Conservation (phyloP, 2,888 invertebrate species). For the Papilio elwesi region DNA sequence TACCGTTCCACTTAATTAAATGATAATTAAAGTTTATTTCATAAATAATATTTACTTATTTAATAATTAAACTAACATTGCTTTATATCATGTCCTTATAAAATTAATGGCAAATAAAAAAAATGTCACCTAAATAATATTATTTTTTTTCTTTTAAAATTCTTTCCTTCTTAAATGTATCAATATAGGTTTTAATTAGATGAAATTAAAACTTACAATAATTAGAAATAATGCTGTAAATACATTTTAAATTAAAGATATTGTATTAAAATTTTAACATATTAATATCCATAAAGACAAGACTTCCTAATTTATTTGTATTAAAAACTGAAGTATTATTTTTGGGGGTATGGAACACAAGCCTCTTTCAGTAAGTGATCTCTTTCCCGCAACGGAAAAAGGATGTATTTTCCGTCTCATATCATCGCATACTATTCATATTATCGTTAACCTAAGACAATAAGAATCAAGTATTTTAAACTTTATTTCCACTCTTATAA, state of each 20-base stretch:
- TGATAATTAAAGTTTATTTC: too few species aligned
- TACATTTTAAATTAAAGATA: not conserved
- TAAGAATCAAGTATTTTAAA: conserved; percentile 40
- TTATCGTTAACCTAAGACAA: conserved; percentile 45
- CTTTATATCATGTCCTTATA: too few species aligned
- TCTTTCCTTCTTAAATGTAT: too few species aligned
- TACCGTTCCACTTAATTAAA: too few species aligned
- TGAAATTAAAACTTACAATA: not conserved
- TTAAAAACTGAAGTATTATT: conserved; percentile 28
- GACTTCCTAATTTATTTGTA: not conserved
- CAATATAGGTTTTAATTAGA: too few species aligned
- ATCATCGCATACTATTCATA: conserved; percentile 59
- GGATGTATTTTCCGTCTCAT: conserved; percentile 61
- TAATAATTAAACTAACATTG: too few species aligned
- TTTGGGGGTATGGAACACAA: conserved; percentile 47
- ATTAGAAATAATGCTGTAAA: not conserved
- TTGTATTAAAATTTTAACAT: not conserved
- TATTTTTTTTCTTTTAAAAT: too few species aligned
- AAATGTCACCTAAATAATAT: too few species aligned
- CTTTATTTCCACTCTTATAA: conserved; percentile 45
- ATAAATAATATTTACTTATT: too few species aligned
- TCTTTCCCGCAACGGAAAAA: conserved; percentile 55
- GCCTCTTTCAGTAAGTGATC: conserved; percentile 52
- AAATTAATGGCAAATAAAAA: too few species aligned
- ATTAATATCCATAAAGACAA: not conserved